Base-by-base conservation (phyloP, 2,797 vertebrate genomes). In the Sparus aurata region DNA sequence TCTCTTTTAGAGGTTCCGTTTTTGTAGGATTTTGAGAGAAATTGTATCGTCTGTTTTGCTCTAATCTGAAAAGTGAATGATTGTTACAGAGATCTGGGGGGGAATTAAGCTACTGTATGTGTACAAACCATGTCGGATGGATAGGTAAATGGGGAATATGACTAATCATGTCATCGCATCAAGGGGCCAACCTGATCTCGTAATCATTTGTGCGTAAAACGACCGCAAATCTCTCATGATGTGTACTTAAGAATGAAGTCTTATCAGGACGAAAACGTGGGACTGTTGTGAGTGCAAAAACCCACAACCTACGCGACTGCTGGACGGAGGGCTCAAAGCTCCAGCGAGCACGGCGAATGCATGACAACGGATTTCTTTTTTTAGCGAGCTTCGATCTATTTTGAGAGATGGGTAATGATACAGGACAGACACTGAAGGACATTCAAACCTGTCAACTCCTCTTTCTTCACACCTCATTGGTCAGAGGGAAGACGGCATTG, bases 341-440 rank as follows among this genome's bases (percentile, higher is more conserved):
- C 77, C 60, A 22, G 55, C 55, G 34, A 67, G 75, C 82, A 72
- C 75, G 61, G 62, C 45, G 58, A 78, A 88, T 82, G 87, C 83
- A 85, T 90, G 85, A 90, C 85, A 86, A 83, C 70, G 68, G 75
- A 78, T 85, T 86, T 86, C 86, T 91, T 87, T 91, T 89, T 92
- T 88, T 87, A 87, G 89, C 82, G 38, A 25, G 75, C 82, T 85
- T 87, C 64, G 62, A 80, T 91, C 91, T 93, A 92, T 93, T 94
- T 92, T 89, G 65, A 92, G 93, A 88, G 89, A 90, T 74, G 85
- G 86, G 76, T 88, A 88, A 91, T 84, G 88, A 93, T 87, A 92
- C 91, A 84, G 90, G 89, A 84, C 86, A 83, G 77, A 86, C 69
- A 88, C 87, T 89, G 89, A 93, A 94, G 91, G 91, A 91, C 90